Conservation (phyloP, 2,113 vertebrate species). For the Nyctereutes procyonoides region DNA sequence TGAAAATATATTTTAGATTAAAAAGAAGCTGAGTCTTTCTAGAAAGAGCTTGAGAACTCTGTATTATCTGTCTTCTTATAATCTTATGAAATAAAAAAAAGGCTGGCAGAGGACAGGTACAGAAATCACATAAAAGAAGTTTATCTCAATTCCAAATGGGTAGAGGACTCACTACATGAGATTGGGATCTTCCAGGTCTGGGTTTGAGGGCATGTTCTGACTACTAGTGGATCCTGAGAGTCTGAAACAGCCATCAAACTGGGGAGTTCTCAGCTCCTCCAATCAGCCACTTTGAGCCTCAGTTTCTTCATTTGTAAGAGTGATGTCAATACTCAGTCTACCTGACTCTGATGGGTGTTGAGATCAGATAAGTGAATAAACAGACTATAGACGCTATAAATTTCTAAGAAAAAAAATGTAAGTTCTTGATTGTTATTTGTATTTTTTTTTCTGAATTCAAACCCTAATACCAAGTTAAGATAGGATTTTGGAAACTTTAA, state of each 20-base stretch:
- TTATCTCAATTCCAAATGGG: not conserved
- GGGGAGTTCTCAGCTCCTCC: not conserved
- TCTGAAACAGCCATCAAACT: not conserved
- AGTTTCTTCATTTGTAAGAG: not conserved
- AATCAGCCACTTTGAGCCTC: not conserved
- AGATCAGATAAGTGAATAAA: not conserved
- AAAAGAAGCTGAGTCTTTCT: not conserved
- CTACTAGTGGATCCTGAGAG: not conserved
- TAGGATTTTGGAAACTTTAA: not conserved
- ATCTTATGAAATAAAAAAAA: not conserved
- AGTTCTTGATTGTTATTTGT: not conserved
- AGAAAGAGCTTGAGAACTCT: not conserved
- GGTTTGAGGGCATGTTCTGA: not conserved
- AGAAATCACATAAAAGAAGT: not conserved
- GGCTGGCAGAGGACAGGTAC: not conserved
- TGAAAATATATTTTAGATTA: not conserved
- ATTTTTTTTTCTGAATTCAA: not conserved
- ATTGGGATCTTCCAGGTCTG: not conserved
- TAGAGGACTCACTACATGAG: not conserved
- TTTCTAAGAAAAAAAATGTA: not conserved
- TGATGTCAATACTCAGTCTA: not conserved
- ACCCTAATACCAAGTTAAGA: not conserved
- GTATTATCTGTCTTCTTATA: not conserved
- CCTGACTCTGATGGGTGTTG: not conserved
- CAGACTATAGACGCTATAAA: not conserved